Conservation (phyloP, 35 echinoderm and acorn worm species). For the Heliocidaris erythrogramma region DNA sequence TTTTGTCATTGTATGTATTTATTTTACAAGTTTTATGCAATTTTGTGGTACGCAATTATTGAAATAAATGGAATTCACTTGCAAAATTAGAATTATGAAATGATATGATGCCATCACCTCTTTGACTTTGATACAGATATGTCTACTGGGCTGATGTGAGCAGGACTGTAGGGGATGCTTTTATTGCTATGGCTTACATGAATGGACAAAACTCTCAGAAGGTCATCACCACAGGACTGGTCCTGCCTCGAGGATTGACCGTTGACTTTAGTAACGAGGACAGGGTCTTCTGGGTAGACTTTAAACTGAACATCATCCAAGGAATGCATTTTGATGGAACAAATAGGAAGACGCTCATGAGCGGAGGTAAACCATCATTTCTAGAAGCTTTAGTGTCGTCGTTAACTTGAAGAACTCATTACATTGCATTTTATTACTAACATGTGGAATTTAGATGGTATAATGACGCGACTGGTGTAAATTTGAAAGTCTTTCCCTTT, state of each 20-base stretch:
- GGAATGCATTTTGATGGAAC: conserved; percentile 35
- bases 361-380: conserved; percentile 27
- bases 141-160: conserved; percentile 10
- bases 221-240: not conserved
- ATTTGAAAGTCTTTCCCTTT: no score
- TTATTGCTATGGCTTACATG: conserved; percentile 45
- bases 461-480: no score
- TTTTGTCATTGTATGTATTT: no score
- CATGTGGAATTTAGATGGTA: no score
- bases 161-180: not conserved
- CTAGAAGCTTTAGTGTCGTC: no score
- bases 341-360: not conserved
- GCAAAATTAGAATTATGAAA: no score
- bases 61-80: no score
- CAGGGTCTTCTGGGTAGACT: conserved; percentile 30
- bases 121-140: not conserved
- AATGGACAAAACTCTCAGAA: conserved; percentile 24
- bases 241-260: conserved; percentile 37
- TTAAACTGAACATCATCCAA: conserved; percentile 35
- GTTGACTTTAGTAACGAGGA: conserved; percentile 52
- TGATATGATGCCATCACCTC: no score
- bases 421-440: no score
- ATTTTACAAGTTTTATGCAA: no score
- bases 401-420: no score
- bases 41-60: no score